Percentiles rank a stretch among this genome's conserved stretches.
These are phyloP conservation scores for Agraylea sexmaculata DNA, from an alignment of 1,140 invertebrate genomes.

Conservation along the genomic window DNA sequence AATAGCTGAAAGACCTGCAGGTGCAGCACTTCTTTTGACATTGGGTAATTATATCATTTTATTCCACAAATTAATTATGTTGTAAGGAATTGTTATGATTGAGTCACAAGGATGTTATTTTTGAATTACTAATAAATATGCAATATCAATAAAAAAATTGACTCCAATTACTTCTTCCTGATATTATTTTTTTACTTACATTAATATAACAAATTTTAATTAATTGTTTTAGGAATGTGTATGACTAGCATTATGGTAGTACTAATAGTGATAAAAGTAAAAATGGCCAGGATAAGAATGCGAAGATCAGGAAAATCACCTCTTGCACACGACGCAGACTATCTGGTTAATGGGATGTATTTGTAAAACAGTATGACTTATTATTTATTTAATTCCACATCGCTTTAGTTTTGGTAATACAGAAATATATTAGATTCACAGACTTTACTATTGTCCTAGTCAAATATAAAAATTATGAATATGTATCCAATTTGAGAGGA, in stretches of 20 bases:
- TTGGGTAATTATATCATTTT: constrained; percentile 38
- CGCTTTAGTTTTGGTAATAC: constrained; percentile 2
- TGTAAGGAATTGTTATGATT: too few species aligned
- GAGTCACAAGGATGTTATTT: too few species aligned
- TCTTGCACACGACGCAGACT: constrained; percentile 91
- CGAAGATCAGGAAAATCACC: constrained; percentile 65
- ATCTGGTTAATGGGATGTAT: constrained; percentile 96
- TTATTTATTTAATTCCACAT: constrained; percentile 1
- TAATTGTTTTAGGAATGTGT: constrained; percentile 51
- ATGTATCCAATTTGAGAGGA: too few species aligned
- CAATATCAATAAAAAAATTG: too few species aligned
- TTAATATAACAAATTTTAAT: too few species aligned
- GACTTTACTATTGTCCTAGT: too few species aligned
- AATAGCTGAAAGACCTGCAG: constrained; percentile 53
- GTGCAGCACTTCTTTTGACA: constrained; percentile 74
- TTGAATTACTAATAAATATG: too few species aligned
- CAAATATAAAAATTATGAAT: too few species aligned
- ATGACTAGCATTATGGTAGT: constrained; percentile 49
- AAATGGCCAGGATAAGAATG: constrained; percentile 58
- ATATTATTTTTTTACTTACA: too few species aligned
- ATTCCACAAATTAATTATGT: neutral
- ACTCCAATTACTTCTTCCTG: too few species aligned
- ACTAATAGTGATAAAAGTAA: constrained; percentile 68
- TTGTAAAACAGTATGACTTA: constrained; percentile 45
- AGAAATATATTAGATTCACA: too few species aligned